Conservation (phyloP, 2,113 vertebrate genomes). For the Actenoides hombroni region DNA sequence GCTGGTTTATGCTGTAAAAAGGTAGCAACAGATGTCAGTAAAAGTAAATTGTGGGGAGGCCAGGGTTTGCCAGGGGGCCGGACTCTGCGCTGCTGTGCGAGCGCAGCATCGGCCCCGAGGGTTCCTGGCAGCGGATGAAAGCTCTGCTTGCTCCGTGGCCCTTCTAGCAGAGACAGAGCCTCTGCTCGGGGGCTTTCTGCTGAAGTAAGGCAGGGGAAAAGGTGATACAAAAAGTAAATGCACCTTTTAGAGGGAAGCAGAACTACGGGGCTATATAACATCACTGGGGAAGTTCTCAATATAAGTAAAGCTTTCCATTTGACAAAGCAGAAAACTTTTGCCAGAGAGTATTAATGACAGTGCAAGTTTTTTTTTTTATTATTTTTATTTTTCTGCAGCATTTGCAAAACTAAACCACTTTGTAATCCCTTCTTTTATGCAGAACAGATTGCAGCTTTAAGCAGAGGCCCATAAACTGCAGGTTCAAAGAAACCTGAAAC, state of each 20-base stretch:
- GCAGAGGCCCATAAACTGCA: conserved; percentile 75
- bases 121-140: not conserved
- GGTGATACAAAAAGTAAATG: not conserved
- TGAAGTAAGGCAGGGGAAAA: not conserved
- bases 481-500: conserved; percentile 82
- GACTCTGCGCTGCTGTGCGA: not conserved
- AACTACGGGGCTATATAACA: not conserved
- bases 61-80: not conserved
- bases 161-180: not conserved
- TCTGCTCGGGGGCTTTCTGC: not conserved
- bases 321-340: conserved; percentile 63
- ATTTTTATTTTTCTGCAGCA: conserved; percentile 67
- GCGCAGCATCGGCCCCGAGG: not conserved
- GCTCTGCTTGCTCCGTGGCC: accelerated
- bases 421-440: conserved; percentile 78
- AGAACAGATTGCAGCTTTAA: conserved; percentile 81
- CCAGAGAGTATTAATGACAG: conserved; percentile 55
- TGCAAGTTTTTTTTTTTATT: conserved; percentile 60
- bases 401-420: conserved; percentile 74
- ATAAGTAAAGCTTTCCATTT: not conserved
- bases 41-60: not conserved
- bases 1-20: not conserved
- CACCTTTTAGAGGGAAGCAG: not conserved
- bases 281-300: accelerated
- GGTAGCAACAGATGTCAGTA: not conserved